Conservation (phyloP, 2,113 vertebrate genomes). For the Tupaia chinensis region DNA sequence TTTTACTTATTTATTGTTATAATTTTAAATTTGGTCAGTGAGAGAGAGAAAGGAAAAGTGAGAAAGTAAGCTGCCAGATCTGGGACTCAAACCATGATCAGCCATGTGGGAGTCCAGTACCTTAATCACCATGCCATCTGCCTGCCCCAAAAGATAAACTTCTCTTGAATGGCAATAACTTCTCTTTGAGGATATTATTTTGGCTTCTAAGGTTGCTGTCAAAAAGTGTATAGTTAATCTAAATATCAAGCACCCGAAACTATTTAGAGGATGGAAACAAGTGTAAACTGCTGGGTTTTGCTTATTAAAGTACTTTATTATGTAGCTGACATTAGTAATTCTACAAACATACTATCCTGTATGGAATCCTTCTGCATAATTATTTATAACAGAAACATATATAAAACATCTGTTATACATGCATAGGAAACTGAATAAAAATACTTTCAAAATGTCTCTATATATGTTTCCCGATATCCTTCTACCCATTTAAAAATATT, state of each 20-base stretch:
- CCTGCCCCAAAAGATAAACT: too few relatives aligned
- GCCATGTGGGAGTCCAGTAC: too few relatives aligned
- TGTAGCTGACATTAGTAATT: background rate
- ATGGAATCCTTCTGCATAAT: constrained; percentile 4
- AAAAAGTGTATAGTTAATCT: background rate
- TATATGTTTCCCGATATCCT: background rate
- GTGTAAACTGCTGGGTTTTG: background rate
- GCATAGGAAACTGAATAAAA: constrained; percentile 9
- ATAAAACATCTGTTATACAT: background rate
- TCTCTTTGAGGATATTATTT: background rate
- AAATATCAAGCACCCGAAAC: background rate
- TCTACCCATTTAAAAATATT: constrained; percentile 27
- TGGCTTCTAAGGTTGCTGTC: background rate
- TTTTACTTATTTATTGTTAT: too few relatives aligned
- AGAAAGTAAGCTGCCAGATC: too few relatives aligned
- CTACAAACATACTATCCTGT: background rate
- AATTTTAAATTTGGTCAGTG: too few relatives aligned
- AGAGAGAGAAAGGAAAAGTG: too few relatives aligned
- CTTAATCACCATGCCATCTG: too few relatives aligned
- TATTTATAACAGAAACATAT: background rate
- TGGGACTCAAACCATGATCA: too few relatives aligned
- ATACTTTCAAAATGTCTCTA: constrained; percentile 16
- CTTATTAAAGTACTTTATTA: background rate
- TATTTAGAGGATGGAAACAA: background rate
- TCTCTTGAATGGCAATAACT: background rate